Conservation (phyloP, 92 coral and sea anemone genomes). For the Siderastrea siderea region DNA sequence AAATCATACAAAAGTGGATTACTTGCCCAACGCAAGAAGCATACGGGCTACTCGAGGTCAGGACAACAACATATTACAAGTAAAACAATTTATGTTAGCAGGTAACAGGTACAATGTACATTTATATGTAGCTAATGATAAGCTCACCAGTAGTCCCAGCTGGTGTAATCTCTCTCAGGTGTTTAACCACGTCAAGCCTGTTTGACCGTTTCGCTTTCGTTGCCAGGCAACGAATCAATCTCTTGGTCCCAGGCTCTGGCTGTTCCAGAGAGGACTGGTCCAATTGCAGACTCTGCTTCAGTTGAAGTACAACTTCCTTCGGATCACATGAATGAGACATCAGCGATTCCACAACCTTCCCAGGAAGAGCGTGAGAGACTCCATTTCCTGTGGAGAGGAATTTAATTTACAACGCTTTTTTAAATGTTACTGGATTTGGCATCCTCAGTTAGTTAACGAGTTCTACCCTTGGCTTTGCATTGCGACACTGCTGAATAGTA, state of each 20-base stretch:
- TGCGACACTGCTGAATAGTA: no score
- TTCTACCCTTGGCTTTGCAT: background rate
- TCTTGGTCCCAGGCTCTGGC: conserved; percentile 21
- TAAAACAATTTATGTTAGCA: background rate
- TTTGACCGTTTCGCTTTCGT: conserved; percentile 8
- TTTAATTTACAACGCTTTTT: background rate
- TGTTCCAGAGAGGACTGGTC: conserved; percentile 18
- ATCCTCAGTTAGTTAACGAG: no score
- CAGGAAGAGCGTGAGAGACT: background rate
- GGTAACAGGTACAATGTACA: background rate
- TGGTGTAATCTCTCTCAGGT: conserved; percentile 36
- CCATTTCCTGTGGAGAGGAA: background rate
- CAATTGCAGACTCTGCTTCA: background rate
- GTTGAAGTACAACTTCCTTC: background rate
- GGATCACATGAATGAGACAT: background rate
- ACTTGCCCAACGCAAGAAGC: no score
- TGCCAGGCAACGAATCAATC: conserved; percentile 29
- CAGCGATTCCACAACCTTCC: background rate
- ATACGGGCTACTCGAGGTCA: no score
- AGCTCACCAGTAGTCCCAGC: conserved; percentile 59
- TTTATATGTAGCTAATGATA: background rate
- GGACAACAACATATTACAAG: no score
- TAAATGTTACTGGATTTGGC: background rate
- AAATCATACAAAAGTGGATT: no score
- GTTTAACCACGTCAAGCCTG: conserved; percentile 22